phyloP scores from a whole-genome alignment of 2,113 vertebrate genomes.

The Tauraco erythrolophus region DNA sequence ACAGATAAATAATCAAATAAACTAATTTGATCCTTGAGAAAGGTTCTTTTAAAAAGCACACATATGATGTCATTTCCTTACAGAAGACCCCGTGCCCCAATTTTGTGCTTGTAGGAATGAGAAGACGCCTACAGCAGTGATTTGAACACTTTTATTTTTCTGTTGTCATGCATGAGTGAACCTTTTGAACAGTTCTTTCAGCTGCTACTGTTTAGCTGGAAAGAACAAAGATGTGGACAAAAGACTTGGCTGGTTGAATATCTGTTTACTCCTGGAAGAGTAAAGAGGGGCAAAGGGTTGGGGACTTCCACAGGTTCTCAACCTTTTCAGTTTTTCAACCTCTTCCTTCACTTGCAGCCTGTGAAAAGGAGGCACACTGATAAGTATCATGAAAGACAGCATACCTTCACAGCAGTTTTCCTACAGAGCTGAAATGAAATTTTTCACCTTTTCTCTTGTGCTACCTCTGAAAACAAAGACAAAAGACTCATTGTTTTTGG shows the following conservation, averaged over 20 bases:
- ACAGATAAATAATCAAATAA: not conserved
- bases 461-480: not conserved
- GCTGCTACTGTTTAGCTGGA: not conserved
- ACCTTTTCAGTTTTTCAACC: not conserved
- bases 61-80: not conserved
- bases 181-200: not conserved
- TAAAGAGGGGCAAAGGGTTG: not conserved
- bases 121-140: not conserved
- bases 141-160: not conserved
- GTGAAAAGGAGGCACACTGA: not conserved
- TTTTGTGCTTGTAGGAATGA: not conserved
- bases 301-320: not conserved
- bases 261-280: not conserved
- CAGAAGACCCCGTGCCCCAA: not conserved
- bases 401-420: not conserved
- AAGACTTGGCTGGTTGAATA: not conserved
- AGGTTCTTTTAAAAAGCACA: not conserved
- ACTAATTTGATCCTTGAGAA: not conserved
- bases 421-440: not conserved
- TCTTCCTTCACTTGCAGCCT: not conserved
- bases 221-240: not conserved
- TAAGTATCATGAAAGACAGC: not conserved
- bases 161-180: not conserved
- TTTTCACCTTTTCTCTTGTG: not conserved
- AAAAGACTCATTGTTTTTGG: not conserved